These are phyloP conservation scores for Ranitomeya variabilis DNA, from an alignment of 2,113 vertebrate species.

Conservation along the genomic window DNA sequence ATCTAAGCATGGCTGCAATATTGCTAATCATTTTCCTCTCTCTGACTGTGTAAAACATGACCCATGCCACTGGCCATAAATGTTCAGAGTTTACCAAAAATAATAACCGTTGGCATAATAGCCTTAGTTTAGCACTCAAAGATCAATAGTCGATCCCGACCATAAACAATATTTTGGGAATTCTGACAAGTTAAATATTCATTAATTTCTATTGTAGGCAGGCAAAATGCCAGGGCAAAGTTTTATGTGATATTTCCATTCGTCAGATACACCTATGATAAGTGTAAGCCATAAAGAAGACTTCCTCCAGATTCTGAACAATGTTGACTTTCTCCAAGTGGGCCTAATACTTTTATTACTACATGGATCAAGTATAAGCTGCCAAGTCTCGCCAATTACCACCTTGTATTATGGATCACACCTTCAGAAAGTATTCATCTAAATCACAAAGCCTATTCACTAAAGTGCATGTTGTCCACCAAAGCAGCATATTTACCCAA, in stretches of 20 bases:
- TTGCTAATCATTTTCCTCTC: too few relatives aligned
- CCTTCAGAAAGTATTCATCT: neutral
- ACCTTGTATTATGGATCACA: neutral
- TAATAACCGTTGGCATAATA: neutral
- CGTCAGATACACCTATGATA: neutral
- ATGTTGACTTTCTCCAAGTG: slow-evolving; percentile 21
- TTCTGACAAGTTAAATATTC: slow-evolving; percentile 6
- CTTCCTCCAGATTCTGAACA: neutral
- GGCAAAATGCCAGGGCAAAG: neutral
- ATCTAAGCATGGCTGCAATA: too few relatives aligned
- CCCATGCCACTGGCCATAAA: too few relatives aligned
- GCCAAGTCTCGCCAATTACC: neutral
- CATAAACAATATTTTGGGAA: slow-evolving; percentile 30
- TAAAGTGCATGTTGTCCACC: neutral
- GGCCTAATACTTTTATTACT: neutral
- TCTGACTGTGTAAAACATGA: too few relatives aligned
- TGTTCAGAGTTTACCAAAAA: neutral
- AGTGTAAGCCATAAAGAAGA: neutral
- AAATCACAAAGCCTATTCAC: slow-evolving; percentile 16
- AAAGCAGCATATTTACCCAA: slow-evolving; percentile 22
- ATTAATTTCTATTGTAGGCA: neutral
- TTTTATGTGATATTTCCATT: neutral
- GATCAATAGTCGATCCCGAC: neutral
- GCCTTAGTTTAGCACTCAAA: neutral
- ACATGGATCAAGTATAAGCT: neutral